phyloP scores from a whole-genome alignment of 2,797 vertebrate genomes.

The Pipistrellus pygmaeus region DNA sequence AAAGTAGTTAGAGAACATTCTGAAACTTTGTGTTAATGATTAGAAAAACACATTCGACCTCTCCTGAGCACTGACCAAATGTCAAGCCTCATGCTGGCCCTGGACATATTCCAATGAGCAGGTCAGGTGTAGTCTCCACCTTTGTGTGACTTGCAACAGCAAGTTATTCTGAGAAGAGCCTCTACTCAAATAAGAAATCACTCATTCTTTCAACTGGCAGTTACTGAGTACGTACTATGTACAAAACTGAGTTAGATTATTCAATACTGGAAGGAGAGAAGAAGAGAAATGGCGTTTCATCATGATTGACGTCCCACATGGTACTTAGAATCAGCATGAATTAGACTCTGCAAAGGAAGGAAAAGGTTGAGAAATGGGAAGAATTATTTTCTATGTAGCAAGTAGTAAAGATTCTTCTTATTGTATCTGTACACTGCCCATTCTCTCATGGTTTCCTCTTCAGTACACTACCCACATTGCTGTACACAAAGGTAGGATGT shows the following conservation, averaged over 20 bases:
- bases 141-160: background rate
- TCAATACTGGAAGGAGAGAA: background rate
- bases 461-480: too few relatives aligned
- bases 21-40: background rate
- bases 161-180: background rate
- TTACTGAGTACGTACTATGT: background rate
- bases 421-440: rapidly evolving
- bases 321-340: background rate
- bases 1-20: background rate
- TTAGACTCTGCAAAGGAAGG: background rate
- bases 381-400: background rate
- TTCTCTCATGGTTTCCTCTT: background rate
- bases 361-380: background rate
- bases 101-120: background rate
- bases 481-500: background rate
- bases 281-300: background rate
- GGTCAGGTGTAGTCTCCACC: background rate
- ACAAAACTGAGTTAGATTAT: background rate
- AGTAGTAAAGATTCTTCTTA: background rate
- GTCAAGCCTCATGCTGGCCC: background rate
- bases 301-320: rapidly evolving
- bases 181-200: background rate
- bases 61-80: background rate
- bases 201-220: background rate
- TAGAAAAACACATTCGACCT: background rate